Evolutionary conservation across 2,888 invertebrate species (phyloP).

Genomic region (Orthosia gracilis): DNA sequence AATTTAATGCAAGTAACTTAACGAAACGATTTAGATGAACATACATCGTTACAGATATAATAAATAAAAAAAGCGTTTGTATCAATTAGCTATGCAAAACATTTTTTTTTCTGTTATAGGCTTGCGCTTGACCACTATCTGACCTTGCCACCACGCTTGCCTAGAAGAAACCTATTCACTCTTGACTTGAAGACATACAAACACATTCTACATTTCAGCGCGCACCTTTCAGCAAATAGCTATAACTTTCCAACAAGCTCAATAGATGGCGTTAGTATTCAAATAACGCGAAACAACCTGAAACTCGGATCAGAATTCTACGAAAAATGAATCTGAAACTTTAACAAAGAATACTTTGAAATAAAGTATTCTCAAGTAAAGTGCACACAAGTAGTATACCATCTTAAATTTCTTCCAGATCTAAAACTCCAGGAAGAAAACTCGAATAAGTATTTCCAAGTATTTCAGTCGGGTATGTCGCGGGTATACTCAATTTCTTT

Average conservation of each 20-base stretch:
- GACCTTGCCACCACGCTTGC: too few relatives aligned
- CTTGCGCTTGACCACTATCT: too few relatives aligned
- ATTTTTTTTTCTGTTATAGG: too few relatives aligned
- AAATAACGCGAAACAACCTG: conserved; percentile 22
- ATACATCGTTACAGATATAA: not conserved
- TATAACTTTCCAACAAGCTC: conserved; percentile 29
- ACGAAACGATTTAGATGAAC: not conserved
- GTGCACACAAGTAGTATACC: not conserved
- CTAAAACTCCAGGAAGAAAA: conserved; percentile 23
- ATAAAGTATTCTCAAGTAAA: not conserved
- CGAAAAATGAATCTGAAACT: conserved; percentile 23
- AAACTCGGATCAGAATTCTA: conserved; percentile 18
- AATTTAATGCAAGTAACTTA: not conserved
- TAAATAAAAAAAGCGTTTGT: not conserved
- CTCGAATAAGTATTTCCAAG: conserved; percentile 17
- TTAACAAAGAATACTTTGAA: not conserved
- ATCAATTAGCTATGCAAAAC: not conserved
- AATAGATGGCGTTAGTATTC: conserved; percentile 66
- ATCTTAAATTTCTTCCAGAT: not conserved
- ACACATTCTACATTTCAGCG: not conserved
- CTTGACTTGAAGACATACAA: too few relatives aligned
- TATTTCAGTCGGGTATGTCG: conserved; percentile 33
- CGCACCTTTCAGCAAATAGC: conserved; percentile 2
- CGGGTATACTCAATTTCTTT: conserved; percentile 21
- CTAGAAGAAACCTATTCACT: too few relatives aligned